A percentile compares a stretch with the other conserved stretches of the same genome.
Conservation (phyloP, 2,888 invertebrate species). For the Drepanosiphum platanoidis region DNA sequence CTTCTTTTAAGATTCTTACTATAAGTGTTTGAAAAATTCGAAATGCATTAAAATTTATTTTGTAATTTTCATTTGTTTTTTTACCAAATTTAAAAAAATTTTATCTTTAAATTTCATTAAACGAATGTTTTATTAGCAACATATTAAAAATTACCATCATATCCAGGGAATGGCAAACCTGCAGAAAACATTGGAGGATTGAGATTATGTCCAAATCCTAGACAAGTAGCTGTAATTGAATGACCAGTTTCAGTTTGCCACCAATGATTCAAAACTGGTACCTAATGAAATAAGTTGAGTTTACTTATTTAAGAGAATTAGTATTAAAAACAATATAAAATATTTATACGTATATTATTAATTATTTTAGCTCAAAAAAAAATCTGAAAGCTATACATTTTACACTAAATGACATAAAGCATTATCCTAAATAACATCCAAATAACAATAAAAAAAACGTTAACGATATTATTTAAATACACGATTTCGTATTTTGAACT, state of each 20-base stretch:
- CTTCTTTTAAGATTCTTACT: constrained; percentile 76
- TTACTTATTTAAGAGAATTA: no score
- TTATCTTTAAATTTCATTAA: neutral
- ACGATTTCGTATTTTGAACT: neutral
- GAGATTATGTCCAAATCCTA: constrained; percentile 78
- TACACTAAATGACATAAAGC: no score
- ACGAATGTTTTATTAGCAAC: neutral
- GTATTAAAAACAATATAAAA: no score
- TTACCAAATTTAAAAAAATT: neutral
- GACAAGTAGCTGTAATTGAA: constrained; percentile 84
- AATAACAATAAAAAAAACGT: neutral
- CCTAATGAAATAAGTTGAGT: constrained; percentile 65
- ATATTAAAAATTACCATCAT: constrained; percentile 74
- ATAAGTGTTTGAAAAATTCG: no score
- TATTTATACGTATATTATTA: no score
- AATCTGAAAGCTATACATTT: no score
- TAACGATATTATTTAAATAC: neutral
- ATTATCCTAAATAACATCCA: neutral
- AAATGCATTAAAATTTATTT: no score
- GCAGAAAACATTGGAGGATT: constrained; percentile 80
- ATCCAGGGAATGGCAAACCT: constrained; percentile 90
- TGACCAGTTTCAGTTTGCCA: constrained; percentile 98
- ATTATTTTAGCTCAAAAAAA: no score
- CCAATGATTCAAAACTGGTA: constrained; percentile 90
- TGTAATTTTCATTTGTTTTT: constrained; percentile 69